Conservation (phyloP, 2,888 invertebrate genomes). For the Folsomia manolachei region DNA sequence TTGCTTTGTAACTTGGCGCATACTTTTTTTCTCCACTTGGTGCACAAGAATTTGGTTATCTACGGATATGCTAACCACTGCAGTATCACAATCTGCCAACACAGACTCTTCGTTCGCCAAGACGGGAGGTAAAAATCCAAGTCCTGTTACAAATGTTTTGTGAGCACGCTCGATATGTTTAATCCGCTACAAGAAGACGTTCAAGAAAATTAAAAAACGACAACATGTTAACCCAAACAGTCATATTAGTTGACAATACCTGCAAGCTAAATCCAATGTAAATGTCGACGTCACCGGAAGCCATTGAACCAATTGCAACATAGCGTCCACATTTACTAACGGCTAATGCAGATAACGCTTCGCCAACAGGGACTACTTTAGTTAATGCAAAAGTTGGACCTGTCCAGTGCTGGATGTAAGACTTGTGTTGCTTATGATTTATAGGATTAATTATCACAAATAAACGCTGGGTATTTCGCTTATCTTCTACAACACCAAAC, state of each 20-base stretch:
- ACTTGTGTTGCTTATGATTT: slow-evolving; percentile 54
- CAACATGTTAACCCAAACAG: neutral
- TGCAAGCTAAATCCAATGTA: slow-evolving; percentile 89
- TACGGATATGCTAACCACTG: slow-evolving; percentile 89
- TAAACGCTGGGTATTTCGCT: slow-evolving; percentile 64
- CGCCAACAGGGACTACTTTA: slow-evolving; percentile 63
- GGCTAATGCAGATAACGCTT: slow-evolving; percentile 78
- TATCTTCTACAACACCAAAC: slow-evolving; percentile 70
- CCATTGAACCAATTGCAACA: slow-evolving; percentile 90
- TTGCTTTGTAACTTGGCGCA: slow-evolving; percentile 54
- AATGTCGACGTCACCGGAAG: slow-evolving; percentile 84
- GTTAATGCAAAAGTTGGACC: slow-evolving; percentile 61
- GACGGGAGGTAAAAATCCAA: slow-evolving; percentile 80
- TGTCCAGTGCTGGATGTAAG: slow-evolving; percentile 50
- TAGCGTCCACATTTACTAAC: slow-evolving; percentile 89
- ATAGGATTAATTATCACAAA: slow-evolving; percentile 61
- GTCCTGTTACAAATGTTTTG: slow-evolving; percentile 94
- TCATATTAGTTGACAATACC: slow-evolving; percentile 51
- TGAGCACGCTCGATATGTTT: slow-evolving; percentile 81
- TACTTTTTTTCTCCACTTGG: slow-evolving; percentile 75
- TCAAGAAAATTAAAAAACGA: too few species aligned
- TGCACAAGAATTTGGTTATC: slow-evolving; percentile 91
- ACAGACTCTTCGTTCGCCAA: slow-evolving; percentile 46
- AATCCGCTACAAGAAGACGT: slow-evolving; percentile 72
- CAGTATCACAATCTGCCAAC: slow-evolving; percentile 65